Conservation (phyloP, 1,140 invertebrate genomes). For the Zaprionus camerounensis region DNA sequence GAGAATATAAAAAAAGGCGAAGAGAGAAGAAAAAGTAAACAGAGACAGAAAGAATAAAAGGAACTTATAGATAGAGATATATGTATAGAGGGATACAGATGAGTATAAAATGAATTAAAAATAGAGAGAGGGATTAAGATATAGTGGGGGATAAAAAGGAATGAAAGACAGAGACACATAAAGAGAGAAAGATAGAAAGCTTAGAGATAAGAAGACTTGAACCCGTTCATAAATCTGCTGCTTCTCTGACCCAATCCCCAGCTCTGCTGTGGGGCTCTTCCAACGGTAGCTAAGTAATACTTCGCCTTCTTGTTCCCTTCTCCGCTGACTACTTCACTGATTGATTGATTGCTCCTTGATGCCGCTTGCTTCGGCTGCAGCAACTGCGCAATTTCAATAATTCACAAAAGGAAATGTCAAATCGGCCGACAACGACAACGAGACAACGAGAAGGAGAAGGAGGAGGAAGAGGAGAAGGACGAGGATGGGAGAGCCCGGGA, state of each 20-base stretch:
- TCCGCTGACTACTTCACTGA: constrained; percentile 55
- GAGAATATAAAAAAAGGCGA: too few species aligned
- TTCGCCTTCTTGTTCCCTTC: background rate
- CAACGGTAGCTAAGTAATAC: constrained; percentile 41
- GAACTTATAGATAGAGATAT: too few species aligned
- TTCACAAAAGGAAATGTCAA: constrained; percentile 75
- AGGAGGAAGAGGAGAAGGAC: too few species aligned
- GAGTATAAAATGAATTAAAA: too few species aligned
- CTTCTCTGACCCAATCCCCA: background rate
- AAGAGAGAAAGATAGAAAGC: too few species aligned
- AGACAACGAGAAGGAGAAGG: background rate
- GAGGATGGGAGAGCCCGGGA: constrained; percentile 28
- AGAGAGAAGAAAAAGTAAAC: too few species aligned
- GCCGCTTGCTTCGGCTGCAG: constrained; percentile 21
- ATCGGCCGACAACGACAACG: constrained; percentile 11
- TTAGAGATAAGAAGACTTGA: background rate
- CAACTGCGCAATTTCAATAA: constrained; percentile 78
- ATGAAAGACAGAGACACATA: too few species aligned
- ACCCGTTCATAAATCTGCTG: constrained; percentile 24
- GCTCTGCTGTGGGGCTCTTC: constrained; percentile 3
- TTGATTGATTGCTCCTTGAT: constrained; percentile 70
- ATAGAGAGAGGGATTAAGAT: too few species aligned
- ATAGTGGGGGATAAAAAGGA: too few species aligned
- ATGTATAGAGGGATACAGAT: too few species aligned
- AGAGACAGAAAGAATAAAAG: too few species aligned